Conservation (phyloP, 2,797 vertebrate species). For the Mus caroli region DNA sequence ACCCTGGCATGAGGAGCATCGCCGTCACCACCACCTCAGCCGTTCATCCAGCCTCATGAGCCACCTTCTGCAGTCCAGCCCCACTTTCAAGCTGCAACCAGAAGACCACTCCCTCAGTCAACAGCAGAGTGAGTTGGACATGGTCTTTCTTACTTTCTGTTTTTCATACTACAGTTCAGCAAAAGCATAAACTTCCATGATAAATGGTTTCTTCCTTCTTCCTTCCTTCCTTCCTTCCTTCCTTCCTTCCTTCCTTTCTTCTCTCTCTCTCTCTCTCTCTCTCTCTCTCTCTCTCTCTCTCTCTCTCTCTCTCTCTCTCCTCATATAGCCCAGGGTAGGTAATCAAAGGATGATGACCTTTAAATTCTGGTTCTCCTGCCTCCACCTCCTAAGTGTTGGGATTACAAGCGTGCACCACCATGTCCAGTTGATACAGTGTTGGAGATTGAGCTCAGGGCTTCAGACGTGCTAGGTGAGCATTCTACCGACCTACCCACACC, state of each 20-base stretch:
- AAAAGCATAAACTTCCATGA: too few relatives aligned
- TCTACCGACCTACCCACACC: background rate
- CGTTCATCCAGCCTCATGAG: rapidly evolving
- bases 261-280: too few relatives aligned
- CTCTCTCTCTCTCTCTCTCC: background rate
- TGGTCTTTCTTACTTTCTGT: too few relatives aligned
- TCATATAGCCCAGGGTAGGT: background rate
- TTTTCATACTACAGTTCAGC: too few relatives aligned
- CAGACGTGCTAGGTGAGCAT: background rate
- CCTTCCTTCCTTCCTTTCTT: too few relatives aligned
- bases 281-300: too few relatives aligned
- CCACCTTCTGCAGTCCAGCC: background rate
- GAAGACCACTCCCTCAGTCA: too few relatives aligned
- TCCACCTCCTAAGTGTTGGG: background rate
- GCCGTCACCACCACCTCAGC: background rate
- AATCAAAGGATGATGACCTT: background rate
- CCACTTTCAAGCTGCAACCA: too few relatives aligned
- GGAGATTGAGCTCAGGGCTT: background rate
- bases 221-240: too few relatives aligned
- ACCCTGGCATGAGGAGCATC: background rate
- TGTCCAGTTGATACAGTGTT: background rate
- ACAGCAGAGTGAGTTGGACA: too few relatives aligned
- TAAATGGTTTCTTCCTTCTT: too few relatives aligned
- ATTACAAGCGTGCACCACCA: background rate
- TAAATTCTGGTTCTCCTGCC: background rate